A percentile compares a stretch with the other conserved stretches of the same genome.
Conservation (phyloP, 2,113 vertebrate genomes). For the Addax nasomaculatus region DNA sequence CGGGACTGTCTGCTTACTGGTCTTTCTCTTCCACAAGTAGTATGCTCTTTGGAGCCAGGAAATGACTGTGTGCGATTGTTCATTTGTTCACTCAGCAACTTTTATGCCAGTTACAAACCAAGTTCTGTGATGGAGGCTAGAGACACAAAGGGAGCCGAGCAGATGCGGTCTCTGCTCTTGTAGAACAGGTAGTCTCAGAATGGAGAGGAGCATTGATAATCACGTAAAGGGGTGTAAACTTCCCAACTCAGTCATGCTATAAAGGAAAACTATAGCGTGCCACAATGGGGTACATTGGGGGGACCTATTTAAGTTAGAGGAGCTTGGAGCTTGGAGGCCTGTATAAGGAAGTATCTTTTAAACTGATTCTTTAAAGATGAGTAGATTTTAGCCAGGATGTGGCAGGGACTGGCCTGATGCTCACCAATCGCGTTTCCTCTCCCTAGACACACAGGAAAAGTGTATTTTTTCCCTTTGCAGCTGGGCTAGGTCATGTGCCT, state of each 20-base stretch:
- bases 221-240: not conserved
- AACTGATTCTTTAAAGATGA: constrained; percentile 35
- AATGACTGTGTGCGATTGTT: not conserved
- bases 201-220: not conserved
- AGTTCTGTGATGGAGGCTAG: not conserved
- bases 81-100: constrained; percentile 12
- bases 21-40: not conserved
- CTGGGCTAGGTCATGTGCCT: not conserved
- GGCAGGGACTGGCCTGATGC: constrained; percentile 10
- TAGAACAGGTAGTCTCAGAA: not conserved
- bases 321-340: not conserved
- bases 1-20: not conserved
- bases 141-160: not conserved
- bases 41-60: not conserved
- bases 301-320: not conserved
- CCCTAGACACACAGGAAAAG: constrained; percentile 40
- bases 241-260: not conserved
- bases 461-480: not conserved
- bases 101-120: not conserved
- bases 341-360: constrained; percentile 10
- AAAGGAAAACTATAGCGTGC: not conserved
- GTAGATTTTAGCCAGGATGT: constrained; percentile 50
- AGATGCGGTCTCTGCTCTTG: not conserved
- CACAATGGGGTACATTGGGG: not conserved
- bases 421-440: constrained; percentile 62